phyloP scores from a whole-genome alignment of 2,797 vertebrate genomes.

The Parotocinclus haroldoi region DNA sequence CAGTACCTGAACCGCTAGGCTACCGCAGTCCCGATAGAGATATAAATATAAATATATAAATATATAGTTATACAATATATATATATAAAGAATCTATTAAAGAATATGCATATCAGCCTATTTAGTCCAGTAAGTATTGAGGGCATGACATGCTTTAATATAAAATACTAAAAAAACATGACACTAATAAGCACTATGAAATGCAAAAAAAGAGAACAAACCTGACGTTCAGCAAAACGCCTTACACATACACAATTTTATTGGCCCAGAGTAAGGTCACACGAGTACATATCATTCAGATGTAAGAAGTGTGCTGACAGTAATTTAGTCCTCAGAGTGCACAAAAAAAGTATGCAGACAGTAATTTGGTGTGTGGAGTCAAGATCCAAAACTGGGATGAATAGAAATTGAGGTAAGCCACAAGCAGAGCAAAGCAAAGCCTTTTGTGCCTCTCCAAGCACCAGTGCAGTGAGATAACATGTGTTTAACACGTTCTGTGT shows the following conservation, averaged over 20 bases:
- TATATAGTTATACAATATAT: too few relatives aligned
- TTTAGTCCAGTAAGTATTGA: too few relatives aligned
- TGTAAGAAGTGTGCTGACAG: constrained; percentile 54
- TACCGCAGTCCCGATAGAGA: too few relatives aligned
- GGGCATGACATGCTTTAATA: too few relatives aligned
- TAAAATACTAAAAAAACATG: too few relatives aligned
- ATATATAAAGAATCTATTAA: too few relatives aligned
- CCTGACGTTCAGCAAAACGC: too few relatives aligned
- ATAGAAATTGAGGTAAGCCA: constrained; percentile 64
- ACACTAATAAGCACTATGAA: background rate
- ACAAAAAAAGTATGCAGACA: constrained; percentile 59
- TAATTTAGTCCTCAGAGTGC: constrained; percentile 60
- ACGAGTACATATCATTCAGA: constrained; percentile 51
- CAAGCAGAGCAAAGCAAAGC: constrained; percentile 59
- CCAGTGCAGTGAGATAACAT: constrained; percentile 59
- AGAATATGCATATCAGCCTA: too few relatives aligned
- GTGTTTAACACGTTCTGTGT: constrained; percentile 65
- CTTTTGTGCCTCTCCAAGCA: constrained; percentile 64
- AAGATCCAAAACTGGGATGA: constrained; percentile 50
- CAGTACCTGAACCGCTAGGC: too few relatives aligned
- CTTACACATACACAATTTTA: constrained; percentile 13
- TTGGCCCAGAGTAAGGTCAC: constrained; percentile 58
- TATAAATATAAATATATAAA: too few relatives aligned
- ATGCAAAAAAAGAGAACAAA: too few relatives aligned
- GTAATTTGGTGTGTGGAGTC: constrained; percentile 57